These are phyloP conservation scores for Phymanthus crucifer DNA, from an alignment of 92 coral and sea anemone genomes.

Conservation along the genomic window DNA sequence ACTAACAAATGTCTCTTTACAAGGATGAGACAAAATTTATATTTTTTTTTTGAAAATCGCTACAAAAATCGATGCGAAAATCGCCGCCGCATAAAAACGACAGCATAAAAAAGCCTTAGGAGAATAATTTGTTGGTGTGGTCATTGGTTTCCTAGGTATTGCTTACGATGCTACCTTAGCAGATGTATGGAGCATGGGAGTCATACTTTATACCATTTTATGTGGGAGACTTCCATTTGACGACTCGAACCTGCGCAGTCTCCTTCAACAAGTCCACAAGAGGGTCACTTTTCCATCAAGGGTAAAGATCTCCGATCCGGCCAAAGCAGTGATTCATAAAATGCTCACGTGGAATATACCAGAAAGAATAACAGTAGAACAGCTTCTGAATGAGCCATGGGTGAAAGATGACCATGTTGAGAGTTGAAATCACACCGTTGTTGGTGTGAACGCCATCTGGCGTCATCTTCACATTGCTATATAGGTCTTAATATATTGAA, in stretches of 20 bases:
- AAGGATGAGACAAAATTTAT: no score
- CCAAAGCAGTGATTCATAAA: slow-evolving; percentile 75
- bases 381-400: slow-evolving; percentile 71
- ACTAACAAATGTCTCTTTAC: no score
- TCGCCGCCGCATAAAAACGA: no score
- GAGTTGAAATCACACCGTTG: not conserved
- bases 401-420: slow-evolving; percentile 18
- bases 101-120: no score
- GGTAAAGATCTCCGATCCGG: slow-evolving; percentile 70
- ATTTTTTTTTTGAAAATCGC: no score
- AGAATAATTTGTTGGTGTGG: not conserved
- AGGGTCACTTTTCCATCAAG: slow-evolving; percentile 83
- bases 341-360: slow-evolving; percentile 94
- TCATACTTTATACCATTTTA: slow-evolving; percentile 93
- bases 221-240: slow-evolving; percentile 96
- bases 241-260: slow-evolving; percentile 89
- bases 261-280: slow-evolving; percentile 94
- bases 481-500: not conserved
- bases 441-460: not conserved
- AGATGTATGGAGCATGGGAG: slow-evolving; percentile 99
- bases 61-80: no score
- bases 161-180: slow-evolving; percentile 97
- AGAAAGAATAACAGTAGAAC: slow-evolving; percentile 79
- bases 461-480: not conserved
- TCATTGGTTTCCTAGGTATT: slow-evolving; percentile 56